These are phyloP conservation scores for Calephelis nemesis DNA, from an alignment of 1,140 invertebrate genomes.

Conservation along the genomic window DNA sequence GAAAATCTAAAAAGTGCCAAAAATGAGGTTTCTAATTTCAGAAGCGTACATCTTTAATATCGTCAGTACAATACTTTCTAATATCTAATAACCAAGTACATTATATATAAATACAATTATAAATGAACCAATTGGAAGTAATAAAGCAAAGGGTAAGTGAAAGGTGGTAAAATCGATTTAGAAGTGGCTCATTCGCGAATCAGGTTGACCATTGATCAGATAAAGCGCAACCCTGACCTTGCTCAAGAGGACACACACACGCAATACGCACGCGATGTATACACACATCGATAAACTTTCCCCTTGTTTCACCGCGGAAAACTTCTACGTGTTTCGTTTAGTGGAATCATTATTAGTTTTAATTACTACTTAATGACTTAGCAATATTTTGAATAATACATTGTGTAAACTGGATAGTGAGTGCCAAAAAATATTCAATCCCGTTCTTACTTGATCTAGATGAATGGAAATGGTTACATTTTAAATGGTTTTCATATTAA, in stretches of 20 bases:
- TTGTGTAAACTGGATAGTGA: background rate
- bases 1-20: no score
- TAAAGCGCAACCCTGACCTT: conserved; percentile 72
- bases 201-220: conserved; percentile 72
- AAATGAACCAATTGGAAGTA: background rate
- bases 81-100: background rate
- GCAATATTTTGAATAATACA: background rate
- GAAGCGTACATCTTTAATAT: no score
- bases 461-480: no score
- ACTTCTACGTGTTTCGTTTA: conserved; percentile 10
- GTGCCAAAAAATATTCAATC: no score
- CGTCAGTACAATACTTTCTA: no score
- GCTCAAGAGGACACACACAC: conserved; percentile 61
- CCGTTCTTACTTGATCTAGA: no score
- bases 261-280: conserved; percentile 48
- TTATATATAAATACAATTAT: background rate
- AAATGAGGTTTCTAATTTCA: no score
- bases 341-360: conserved; percentile 2
- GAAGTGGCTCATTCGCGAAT: conserved; percentile 48
- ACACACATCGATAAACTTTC: conserved; percentile 32
- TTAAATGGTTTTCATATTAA: no score
- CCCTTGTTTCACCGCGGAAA: conserved; percentile 22
- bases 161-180: conserved; percentile 39
- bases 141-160: background rate
- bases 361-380: conserved; percentile 2